phyloP scores from a whole-genome alignment of 2,113 vertebrate species.

The Siniperca knerii region DNA sequence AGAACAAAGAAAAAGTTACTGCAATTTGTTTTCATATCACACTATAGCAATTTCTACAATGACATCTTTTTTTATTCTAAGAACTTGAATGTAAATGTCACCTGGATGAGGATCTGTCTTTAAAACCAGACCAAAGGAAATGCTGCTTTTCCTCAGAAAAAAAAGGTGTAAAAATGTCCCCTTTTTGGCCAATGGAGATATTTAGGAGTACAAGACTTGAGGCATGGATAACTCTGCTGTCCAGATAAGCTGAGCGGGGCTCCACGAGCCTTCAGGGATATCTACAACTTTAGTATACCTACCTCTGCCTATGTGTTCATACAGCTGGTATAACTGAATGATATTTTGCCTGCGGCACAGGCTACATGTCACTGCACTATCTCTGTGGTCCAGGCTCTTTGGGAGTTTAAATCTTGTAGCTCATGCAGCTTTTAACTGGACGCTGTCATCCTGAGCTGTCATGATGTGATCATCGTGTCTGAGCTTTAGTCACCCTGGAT shows the following conservation, averaged over 20 bases:
- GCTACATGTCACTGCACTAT: constrained; percentile 33
- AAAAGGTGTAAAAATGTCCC: neutral
- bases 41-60: constrained; percentile 6
- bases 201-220: constrained; percentile 38
- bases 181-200: constrained; percentile 38
- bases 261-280: constrained; percentile 43
- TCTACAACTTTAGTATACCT: constrained; percentile 34
- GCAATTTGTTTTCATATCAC: constrained; percentile 4
- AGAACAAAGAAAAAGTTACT: neutral
- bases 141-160: constrained; percentile 10
- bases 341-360: constrained; percentile 37
- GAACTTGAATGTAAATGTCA: constrained; percentile 47
- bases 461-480: constrained; percentile 25
- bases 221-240: constrained; percentile 45
- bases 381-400: constrained; percentile 44
- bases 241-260: constrained; percentile 52
- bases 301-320: constrained; percentile 35
- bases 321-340: constrained; percentile 25
- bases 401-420: constrained; percentile 35
- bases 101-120: constrained; percentile 18
- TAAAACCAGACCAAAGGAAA: constrained; percentile 32
- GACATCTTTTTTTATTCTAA: neutral
- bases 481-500: neutral
- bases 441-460: constrained; percentile 35
- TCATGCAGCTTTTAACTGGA: constrained; percentile 32